Percentiles rank a stretch among this genome's conserved stretches.
Evolutionary conservation across 2,113 vertebrate species (phyloP).

Genomic region (Semicossyphus pulcher): DNA sequence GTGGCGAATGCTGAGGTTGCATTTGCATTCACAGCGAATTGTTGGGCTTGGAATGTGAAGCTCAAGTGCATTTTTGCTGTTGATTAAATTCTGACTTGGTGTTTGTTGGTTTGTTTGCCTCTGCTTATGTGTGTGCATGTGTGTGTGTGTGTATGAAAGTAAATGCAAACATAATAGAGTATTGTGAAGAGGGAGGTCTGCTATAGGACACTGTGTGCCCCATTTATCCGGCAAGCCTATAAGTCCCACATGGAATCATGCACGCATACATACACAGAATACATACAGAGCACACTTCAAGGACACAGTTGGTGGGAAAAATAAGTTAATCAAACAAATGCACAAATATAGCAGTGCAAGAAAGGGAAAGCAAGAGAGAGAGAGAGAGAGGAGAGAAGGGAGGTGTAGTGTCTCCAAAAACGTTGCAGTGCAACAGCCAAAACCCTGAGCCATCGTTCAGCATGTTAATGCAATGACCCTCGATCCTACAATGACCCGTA

Average conservation of each 20-base stretch:
- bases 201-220: conserved; percentile 32
- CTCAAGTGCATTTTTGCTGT: conserved; percentile 15
- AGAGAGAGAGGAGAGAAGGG: background rate
- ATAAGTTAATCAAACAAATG: conserved; percentile 53
- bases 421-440: conserved; percentile 2
- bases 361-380: background rate
- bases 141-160: conserved; percentile 1
- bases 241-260: conserved; percentile 28
- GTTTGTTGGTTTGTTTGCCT: background rate
- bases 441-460: conserved; percentile 14
- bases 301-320: conserved; percentile 60
- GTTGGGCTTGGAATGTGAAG: conserved; percentile 21
- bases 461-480: background rate
- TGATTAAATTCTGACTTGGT: conserved; percentile 17
- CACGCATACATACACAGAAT: conserved; percentile 42
- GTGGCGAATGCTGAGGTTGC: conserved; percentile 37
- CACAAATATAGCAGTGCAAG: conserved; percentile 26
- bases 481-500: background rate
- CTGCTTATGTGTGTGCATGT: background rate
- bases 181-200: conserved; percentile 18
- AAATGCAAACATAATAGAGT: conserved; percentile 5
- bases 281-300: conserved; percentile 24
- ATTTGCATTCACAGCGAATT: conserved; percentile 36
- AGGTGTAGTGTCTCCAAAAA: conserved; percentile 28
- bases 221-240: conserved; percentile 33